Conservation (phyloP, 2,113 vertebrate genomes). For the Carollia perspicillata region DNA sequence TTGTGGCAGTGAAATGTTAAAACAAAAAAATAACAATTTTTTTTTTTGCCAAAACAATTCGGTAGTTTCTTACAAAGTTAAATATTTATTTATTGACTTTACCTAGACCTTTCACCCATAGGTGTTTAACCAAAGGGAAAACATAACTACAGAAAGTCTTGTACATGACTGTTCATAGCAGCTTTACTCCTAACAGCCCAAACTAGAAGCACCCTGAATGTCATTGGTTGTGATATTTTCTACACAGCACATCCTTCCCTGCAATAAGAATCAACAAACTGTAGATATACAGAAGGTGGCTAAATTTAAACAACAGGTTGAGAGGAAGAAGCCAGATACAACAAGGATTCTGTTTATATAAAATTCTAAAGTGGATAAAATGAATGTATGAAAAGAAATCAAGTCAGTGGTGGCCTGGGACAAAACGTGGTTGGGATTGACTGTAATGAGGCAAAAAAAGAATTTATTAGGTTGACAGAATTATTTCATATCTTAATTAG, state of each 20-base stretch:
- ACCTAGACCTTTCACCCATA: neutral
- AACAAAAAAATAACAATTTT: too few relatives aligned
- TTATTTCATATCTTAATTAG: neutral
- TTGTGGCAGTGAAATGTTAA: neutral
- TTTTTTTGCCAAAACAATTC: neutral
- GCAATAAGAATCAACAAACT: neutral
- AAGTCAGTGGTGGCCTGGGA: neutral
- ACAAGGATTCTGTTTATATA: neutral
- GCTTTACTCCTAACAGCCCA: neutral
- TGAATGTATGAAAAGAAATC: neutral
- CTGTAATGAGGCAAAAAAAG: neutral
- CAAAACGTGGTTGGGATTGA: neutral
- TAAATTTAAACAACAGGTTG: neutral
- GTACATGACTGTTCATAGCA: neutral
- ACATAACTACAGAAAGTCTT: neutral
- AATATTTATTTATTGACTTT: neutral
- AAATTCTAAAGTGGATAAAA: neutral
- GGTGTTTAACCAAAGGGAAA: constrained; percentile 1
- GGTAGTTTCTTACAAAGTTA: neutral
- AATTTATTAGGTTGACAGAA: neutral
- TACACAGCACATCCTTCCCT: neutral
- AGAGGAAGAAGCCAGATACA: neutral
- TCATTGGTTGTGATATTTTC: neutral
- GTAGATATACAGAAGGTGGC: neutral
- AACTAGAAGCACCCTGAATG: neutral